A percentile compares a stretch with the other conserved stretches of the same genome.
phyloP scores from a whole-genome alignment of 1,140 invertebrate species.

The Drosophila nigromelanica region DNA sequence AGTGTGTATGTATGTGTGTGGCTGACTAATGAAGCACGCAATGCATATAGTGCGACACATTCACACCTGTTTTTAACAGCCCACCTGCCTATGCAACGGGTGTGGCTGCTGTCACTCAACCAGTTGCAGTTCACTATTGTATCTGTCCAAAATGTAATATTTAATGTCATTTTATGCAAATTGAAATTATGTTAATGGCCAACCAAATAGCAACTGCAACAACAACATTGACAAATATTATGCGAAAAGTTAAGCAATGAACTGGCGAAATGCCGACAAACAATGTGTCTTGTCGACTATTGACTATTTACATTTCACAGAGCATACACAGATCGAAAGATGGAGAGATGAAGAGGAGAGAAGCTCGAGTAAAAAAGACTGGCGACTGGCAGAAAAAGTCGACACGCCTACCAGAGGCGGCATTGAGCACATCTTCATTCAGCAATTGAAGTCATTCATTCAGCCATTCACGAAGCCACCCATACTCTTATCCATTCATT shows the following conservation, averaged over 20 bases:
- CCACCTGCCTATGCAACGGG: slow-evolving; percentile 1
- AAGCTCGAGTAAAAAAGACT: background rate
- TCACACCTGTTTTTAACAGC: slow-evolving; percentile 75
- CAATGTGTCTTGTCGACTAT: slow-evolving; percentile 37
- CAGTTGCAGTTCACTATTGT: slow-evolving; percentile 25
- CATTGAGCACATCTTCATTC: slow-evolving; percentile 31
- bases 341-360: background rate
- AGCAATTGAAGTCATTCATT: slow-evolving; percentile 40
- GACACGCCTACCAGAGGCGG: background rate
- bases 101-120: slow-evolving; percentile 35
- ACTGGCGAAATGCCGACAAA: slow-evolving; percentile 38
- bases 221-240: slow-evolving; percentile 38
- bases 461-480: slow-evolving; percentile 2
- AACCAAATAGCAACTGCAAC: slow-evolving; percentile 44
- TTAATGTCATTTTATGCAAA: slow-evolving; percentile 80
- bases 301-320: slow-evolving; percentile 28
- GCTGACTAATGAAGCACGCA: slow-evolving; percentile 56
- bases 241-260: slow-evolving; percentile 35
- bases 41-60: slow-evolving; percentile 62
- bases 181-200: slow-evolving; percentile 81
- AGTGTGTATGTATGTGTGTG: slow-evolving; percentile 11
- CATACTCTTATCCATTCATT: slow-evolving; percentile 15
- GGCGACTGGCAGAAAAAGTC: background rate
- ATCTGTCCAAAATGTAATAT: slow-evolving; percentile 76
- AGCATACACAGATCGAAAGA: background rate